Evolutionary conservation across 2,113 vertebrate species (phyloP), one percentile per base, ranked within the genome.

Genomic region (Neodontobutis hainanensis): DNA sequence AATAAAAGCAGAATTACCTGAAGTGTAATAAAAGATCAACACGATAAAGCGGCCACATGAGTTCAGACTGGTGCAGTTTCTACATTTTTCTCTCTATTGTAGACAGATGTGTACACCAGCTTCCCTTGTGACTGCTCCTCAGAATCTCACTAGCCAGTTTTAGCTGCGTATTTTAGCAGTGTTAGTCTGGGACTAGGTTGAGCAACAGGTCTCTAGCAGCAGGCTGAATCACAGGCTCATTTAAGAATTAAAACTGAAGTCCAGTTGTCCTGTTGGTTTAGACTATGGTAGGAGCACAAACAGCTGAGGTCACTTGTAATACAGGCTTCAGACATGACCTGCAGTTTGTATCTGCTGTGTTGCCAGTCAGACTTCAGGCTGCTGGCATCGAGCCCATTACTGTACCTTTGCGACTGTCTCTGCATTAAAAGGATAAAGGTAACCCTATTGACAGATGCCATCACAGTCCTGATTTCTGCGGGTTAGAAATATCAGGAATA

Each of bases 401-500:
- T 55, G 77, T 14, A 61, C 65, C 58, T 72, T 70, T 11, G 61
- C 79, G 48, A 50, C 64, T 61, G 48, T 46, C 35, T 71, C 94
- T 92, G 90, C 91, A 87, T 94, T 94, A 93, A 72, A 73, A 70
- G 60, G 44, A 49, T 65, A 32, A 73, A 80, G 62, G 61, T 48
- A 11, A 55, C 68, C n/a, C 15, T 55, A 61, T 56, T 58, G 38
- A 51, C 42, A 68, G 1, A 53, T 50, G 78, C 56, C 44, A 14
- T 6, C 19, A 1, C 19, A 0, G 16, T 51, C 38, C 60, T 14
- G 55, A 2, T 16, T 36, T 35, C 35, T 43, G 11, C 14, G 59
- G 43, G 61, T 44, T 10, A 15, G 19, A 78, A 56, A 48, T 62
- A 27, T 56, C 1, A 40, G 11, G 16, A n/a, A 40, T 27, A 10